Evolutionary conservation across 30 jellyfish, hydroid and myxozoan genomes (phyloP).

Genomic region (Aurelia sp.): DNA sequence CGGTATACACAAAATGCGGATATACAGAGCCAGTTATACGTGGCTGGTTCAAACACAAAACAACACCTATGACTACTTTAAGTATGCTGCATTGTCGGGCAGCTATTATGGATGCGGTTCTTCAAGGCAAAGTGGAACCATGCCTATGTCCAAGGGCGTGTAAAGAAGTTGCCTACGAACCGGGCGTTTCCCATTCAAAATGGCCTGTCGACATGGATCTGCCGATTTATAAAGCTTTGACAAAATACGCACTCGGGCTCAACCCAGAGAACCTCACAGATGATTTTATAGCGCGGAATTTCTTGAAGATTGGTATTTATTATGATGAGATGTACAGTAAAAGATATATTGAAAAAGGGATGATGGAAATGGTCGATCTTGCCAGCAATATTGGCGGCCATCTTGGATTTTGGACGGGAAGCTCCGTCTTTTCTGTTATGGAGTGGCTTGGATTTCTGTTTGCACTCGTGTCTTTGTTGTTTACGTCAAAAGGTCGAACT

Average conservation of each 20-base stretch:
- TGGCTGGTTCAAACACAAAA: neutral
- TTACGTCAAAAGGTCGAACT: neutral
- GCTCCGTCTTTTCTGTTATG: constrained; percentile 36
- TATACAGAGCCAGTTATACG: constrained; percentile 32
- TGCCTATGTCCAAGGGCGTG: constrained; percentile 60
- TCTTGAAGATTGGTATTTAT: constrained; percentile 26
- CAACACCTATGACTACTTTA: constrained; percentile 9
- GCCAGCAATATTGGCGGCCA: constrained; percentile 63
- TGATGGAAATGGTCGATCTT: constrained; percentile 8
- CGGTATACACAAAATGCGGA: constrained; percentile 16
- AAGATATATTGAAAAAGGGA: constrained; percentile 10
- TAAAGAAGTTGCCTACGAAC: constrained; percentile 7
- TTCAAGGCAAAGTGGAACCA: neutral
- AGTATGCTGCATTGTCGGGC: constrained; percentile 62
- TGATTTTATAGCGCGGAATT: constrained; percentile 3
- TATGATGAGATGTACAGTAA: constrained; percentile 20
- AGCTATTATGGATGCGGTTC: neutral
- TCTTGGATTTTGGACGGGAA: constrained; percentile 73
- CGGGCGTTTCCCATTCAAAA: constrained; percentile 15
- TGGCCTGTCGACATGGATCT: constrained; percentile 60
- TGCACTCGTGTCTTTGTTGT: neutral
- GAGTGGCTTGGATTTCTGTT: constrained; percentile 24
- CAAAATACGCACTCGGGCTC: neutral
- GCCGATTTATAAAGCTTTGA: neutral
- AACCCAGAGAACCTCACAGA: constrained; percentile 19